Base-by-base conservation (phyloP, 2,797 vertebrate species). In the Sylvia borin region DNA sequence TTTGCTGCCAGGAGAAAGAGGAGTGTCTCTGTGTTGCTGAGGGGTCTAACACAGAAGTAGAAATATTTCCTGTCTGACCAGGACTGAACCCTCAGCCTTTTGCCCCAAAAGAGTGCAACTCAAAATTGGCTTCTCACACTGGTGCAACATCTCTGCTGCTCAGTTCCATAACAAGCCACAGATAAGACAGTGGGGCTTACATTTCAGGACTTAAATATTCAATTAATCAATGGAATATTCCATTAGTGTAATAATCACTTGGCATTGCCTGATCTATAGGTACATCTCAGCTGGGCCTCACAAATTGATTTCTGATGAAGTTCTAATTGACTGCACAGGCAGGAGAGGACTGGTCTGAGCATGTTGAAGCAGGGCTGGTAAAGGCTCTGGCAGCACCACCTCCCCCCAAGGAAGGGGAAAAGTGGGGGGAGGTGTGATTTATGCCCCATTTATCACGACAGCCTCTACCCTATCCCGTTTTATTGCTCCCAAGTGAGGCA, bases 261-360 rank as follows among this genome's bases (percentile, higher is more conserved):
- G 97, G 97, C 97, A 96, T 94, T 0, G 93, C 82, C 97, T 98
- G 97, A 98, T 98, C 97, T 98, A 98, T 98, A 97, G 97, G 98
- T 98, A 98, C 97, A 96, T 98, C 97, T 98, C 98, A 98, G 96
- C 96, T 97, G 98, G 97, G 98, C 96, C 97, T 98, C 26, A 70
- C 97, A 98, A 97, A 98, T 98, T 98, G 98, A 98, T 98, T 98
- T 98, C 98, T 98, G 97, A 98, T 98, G 98, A 98, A 98, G 97
- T 98, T 98, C 97, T 98, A 98, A 98, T 98, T 98, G 98, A 98
- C 97, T 98, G 97, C 95, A 71, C 95, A 92, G 83, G 97, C 97
- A 97, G 97, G 97, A 97, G 97, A 96, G 95, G 97, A 91, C 96
- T 82, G 71, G 94, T 84, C 86, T 94, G 91, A 98, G 95, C 94